Base-by-base conservation (phyloP, 2,113 vertebrate species). In the Galeopterus variegatus region DNA sequence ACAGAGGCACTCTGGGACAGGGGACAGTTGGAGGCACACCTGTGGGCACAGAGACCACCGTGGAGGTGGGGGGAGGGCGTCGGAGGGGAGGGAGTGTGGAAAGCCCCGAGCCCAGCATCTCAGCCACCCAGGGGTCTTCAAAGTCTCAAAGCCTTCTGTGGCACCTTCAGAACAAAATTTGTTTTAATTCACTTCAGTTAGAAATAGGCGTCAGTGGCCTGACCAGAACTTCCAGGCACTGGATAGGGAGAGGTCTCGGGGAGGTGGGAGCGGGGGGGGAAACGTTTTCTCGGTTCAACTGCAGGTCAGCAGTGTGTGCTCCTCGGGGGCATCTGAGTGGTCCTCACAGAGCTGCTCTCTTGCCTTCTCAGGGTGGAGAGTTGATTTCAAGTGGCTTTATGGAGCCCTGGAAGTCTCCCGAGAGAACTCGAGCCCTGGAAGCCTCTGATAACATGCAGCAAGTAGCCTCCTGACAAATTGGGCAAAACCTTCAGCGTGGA, bases 181-280 rank as follows among this genome's bases (percentile, higher is more conserved):
- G 33, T 91, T 72, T 41, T 4, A 50, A 19, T 58, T 90, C 58
- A 31, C 45, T 48, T 36, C 54, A 58, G 50, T 93, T 50, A 21
- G 48, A 50, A 81, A 36, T 48, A 17, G 1, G 15, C 11, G 18
- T 80, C 28, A n/a, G 62, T 3, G 9, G 5, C 31, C 50, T 50
- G 60, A 62, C 58, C 52, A 10, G 75, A 15, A 18, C 14, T 8
- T 36, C 7, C 8, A 48, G 85, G 81, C 13, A 17, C 3, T 15
- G 52, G 14, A 2, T 24, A 33, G 17, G 31, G 54, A 50, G 19
- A 17, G 15, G 41, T 3, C 14, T 50, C 12, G n/a, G 73, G 36
- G 45, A 50, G 28, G 24, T 3, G 23, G 21, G 36, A 28, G 50
- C 7, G 0, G 0, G 58, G 5, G 13, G 69, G 70, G n/a, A 28